Base-by-base conservation (phyloP, 2,888 invertebrate genomes). In the Tortricodes alternella region DNA sequence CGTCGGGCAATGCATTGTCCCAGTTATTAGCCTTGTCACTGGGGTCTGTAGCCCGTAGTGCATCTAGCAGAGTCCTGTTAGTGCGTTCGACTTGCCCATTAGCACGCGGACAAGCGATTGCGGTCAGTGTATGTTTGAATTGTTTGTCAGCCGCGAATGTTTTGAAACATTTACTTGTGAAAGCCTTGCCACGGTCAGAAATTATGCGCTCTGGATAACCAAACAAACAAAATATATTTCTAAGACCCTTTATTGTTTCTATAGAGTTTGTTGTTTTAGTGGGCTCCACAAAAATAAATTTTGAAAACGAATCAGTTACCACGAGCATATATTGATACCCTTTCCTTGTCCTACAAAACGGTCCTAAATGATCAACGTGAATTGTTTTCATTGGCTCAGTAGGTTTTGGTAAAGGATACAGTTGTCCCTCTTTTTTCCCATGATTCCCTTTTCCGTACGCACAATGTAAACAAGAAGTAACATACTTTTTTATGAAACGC, bases 361-460 rank as follows among this genome's bases (percentile, higher is more conserved):
- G 44, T 3, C 44, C 44, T 7, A 44, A 9, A 9, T 32, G 44
- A 4, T 44, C 44, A 11, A 32, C 13, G 19, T 44, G 44, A 7
- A 44, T n/a, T 6, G 19, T 19, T 3, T 9, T n/a, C 44, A 44
- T 44, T 2, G 32, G 44, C 3, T 44, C 19, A 2, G 19, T 18
- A 1, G 44, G 29, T 29, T 44, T 44, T 0, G 27, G 29, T 2
- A 44, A 29, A 6, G 44, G 44, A n/a, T 16, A 9, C 29, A 44
- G 9, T 16, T 11, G 16, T 6, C 44, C 44, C 6, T 9, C n/a
- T 7, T 27, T 18, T 6, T 29, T 29, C 1, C 66, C 59, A 66
- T 59, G 46, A 6, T 57, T 53, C 0, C 71, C 69, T 48, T 74
- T 76, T 1, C 70, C 66, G 58, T 69, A 77, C 3, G 66, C 71